Percentiles rank a stretch among this genome's conserved stretches.
These are phyloP conservation scores for Pteropus rufus DNA, from an alignment of 2,797 vertebrate species.

Conservation along the genomic window DNA sequence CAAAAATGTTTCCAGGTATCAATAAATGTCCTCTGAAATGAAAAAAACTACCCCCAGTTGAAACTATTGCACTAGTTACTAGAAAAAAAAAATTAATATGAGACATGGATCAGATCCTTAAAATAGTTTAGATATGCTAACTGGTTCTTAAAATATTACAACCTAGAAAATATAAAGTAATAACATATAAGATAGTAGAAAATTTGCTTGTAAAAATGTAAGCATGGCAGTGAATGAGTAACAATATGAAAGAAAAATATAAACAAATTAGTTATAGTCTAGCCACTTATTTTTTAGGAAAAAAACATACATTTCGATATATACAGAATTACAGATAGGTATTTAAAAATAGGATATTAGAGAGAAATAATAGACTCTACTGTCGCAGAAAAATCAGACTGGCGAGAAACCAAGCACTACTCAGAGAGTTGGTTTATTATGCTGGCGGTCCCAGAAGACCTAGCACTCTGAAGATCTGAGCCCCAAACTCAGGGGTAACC, in stretches of 20 bases:
- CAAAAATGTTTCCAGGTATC: not conserved
- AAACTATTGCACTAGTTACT: not conserved
- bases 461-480: no score
- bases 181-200: not conserved
- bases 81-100: not conserved
- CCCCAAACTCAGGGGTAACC: no score
- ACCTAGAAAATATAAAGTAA: not conserved
- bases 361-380: not conserved
- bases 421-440: no score
- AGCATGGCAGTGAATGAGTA: not conserved
- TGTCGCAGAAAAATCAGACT: no score
- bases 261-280: not conserved
- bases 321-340: not conserved
- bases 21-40: not conserved
- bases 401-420: no score
- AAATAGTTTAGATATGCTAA: not conserved
- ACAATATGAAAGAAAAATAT: not conserved
- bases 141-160: not conserved
- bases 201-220: not conserved
- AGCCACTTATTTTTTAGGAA: not conserved
- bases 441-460: no score
- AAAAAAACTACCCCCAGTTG: not conserved
- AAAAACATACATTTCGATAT: not conserved
- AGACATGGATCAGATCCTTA: not conserved
- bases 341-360: not conserved